Evolutionary conservation across 2,113 vertebrate species (phyloP).

Genomic region (Hypocryptadius cinnamomeus): DNA sequence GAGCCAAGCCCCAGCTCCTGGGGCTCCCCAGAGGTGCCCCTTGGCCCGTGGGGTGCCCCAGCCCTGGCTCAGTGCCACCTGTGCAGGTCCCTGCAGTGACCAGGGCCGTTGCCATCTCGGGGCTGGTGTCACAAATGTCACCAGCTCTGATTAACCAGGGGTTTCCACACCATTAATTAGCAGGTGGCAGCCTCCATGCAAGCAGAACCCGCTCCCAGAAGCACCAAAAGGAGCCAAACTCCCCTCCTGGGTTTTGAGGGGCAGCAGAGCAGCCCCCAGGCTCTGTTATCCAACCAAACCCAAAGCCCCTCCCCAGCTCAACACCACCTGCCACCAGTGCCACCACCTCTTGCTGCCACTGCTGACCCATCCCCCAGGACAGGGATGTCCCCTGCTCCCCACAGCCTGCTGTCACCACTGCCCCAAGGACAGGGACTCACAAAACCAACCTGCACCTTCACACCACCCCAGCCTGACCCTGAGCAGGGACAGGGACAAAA

Average conservation of each 20-base stretch:
- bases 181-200: neutral
- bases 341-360: neutral
- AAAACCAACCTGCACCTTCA: neutral
- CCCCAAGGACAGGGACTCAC: neutral
- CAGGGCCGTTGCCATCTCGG: accelerated
- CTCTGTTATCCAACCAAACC: neutral
- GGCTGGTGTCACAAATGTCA: neutral
- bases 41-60: neutral
- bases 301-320: neutral
- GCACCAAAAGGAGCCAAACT: neutral
- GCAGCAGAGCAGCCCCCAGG: neutral
- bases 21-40: neutral
- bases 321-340: accelerated
- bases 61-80: neutral
- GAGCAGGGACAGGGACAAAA: neutral
- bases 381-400: neutral
- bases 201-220: neutral
- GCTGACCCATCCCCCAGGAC: neutral
- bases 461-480: accelerated
- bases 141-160: accelerated
- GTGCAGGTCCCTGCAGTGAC: neutral
- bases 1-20: neutral
- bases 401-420: accelerated
- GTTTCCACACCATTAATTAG: neutral
- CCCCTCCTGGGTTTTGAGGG: neutral